Evolutionary conservation across 2,113 vertebrate genomes (phyloP), one percentile per base, ranked within the genome.

Genomic region (Suncus etruscus): DNA sequence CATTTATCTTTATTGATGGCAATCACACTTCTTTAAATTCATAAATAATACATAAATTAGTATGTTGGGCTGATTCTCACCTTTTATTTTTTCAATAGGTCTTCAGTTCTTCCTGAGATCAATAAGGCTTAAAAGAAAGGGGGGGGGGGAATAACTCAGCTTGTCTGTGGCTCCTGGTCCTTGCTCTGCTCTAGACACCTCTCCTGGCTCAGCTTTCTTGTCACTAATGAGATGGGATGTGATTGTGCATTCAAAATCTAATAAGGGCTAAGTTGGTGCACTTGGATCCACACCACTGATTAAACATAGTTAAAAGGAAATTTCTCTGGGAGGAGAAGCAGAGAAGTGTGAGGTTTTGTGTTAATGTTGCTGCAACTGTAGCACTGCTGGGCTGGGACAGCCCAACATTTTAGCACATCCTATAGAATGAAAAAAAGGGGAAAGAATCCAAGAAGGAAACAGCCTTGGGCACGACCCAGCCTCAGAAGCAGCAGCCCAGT

Each of bases 121-220:
- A 94, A 95, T 95, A 95, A 87, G 83, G 85, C 90, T 95, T 92
- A 95, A 95, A 92, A 94, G 94, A 78, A 86, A 95, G 89, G 84
- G 54, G 54, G 9, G 11, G 92, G 92, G 92, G 92, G 94, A 95
- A 93, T 47, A 82, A 70, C 76, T 95, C 94, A 90, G 95, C 93
- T 72, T 88, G 86, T 47, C 72, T 77, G 83, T 63, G 74, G 75
- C 50, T 85, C 51, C 27, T 3, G 82, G 91, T 39, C 75, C 32
- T 51, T 27, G 66, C 11, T 61, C 70, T 69, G 48, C 24, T 12
- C 14, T 79, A 81, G 65, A 74, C 58, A 20, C 74, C 61, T 16
- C 73, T 89, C 86, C 83, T 88, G 86, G 89, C 83, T 89, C 86
- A 73, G 93, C 94, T 96, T 79, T 91, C 79, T 31, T 65, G 85